Percentiles rank a stretch among this genome's conserved stretches.
phyloP scores from a whole-genome alignment of 2,113 vertebrate genomes.

The Campylomormyrus numenius region DNA sequence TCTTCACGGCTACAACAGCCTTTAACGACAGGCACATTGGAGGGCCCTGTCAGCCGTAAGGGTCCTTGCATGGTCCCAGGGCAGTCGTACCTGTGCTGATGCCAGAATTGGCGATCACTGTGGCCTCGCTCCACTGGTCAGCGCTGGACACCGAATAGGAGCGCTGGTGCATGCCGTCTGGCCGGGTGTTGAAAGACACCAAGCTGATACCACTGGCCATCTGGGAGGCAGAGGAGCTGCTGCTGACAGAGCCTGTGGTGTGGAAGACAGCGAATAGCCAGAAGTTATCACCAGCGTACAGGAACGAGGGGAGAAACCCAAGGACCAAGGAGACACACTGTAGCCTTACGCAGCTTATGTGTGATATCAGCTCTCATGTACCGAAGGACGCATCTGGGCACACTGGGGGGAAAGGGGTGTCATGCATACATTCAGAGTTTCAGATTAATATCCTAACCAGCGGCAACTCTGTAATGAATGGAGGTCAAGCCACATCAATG shows the following conservation, averaged over 20 bases:
- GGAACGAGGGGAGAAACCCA: not conserved
- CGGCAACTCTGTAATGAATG: not conserved
- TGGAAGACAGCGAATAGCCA: not conserved
- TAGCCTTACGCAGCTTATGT: not conserved
- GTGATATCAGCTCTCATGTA: not conserved
- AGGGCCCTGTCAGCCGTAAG: not conserved
- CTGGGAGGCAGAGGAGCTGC: constrained; percentile 80
- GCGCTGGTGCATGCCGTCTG: constrained; percentile 90
- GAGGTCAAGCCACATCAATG: not conserved
- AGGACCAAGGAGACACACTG: not conserved
- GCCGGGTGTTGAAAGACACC: constrained; percentile 83
- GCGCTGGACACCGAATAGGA: constrained; percentile 96
- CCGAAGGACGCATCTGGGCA: not conserved
- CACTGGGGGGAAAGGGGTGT: not conserved
- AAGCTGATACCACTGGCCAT: constrained; percentile 84
- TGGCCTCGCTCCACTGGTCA: constrained; percentile 95
- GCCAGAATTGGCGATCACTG: constrained; percentile 91
- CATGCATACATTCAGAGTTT: not conserved
- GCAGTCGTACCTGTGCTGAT: constrained; percentile 83
- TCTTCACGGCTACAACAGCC: not conserved
- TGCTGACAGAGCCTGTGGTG: constrained; percentile 72
- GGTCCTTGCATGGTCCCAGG: not conserved
- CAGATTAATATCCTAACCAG: not conserved
- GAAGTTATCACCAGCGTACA: no score
- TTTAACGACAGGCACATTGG: not conserved